Percentiles rank a stretch among this genome's conserved stretches.
Conservation (phyloP, 2,888 invertebrate genomes). For the Pegoplata infirma region DNA sequence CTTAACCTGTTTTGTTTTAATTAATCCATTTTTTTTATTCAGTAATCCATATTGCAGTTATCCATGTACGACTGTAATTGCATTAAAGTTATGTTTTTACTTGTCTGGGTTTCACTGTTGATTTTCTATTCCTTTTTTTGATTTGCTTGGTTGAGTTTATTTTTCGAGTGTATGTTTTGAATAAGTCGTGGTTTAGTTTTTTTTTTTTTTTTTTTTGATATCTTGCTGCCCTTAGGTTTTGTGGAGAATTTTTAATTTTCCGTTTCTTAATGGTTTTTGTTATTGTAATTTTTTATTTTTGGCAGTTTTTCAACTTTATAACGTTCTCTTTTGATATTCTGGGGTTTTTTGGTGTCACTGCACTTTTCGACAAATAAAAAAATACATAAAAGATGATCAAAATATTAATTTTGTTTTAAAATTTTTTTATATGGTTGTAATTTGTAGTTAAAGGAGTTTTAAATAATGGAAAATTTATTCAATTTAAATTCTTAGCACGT, state of each 20-base stretch:
- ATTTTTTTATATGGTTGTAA: neutral
- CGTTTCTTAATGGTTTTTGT: conserved; percentile 2
- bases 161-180: conserved; percentile 28
- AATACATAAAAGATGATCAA: neutral
- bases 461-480: neutral
- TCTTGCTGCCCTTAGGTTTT: conserved; percentile 40
- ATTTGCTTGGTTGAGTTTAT: conserved; percentile 14
- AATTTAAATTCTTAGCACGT: conserved; percentile 54
- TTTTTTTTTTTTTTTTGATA: conserved; percentile 18
- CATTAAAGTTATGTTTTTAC: no score
- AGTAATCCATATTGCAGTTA: no score
- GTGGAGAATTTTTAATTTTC: conserved; percentile 38
- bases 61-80: no score
- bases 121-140: conserved; percentile 3
- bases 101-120: conserved; percentile 12
- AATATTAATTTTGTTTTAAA: neutral
- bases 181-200: conserved; percentile 25
- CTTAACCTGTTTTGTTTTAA: no score
- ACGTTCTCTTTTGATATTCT: conserved; percentile 13
- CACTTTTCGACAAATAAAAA: conserved; percentile 40
- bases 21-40: no score
- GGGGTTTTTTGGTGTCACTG: conserved; percentile 49
- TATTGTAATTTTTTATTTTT: conserved; percentile 17
- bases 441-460: conserved; percentile 5
- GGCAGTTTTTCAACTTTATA: conserved; percentile 25